These are phyloP conservation scores for Scylla paramamosain DNA, from an alignment of 1,140 invertebrate species.

Conservation along the genomic window DNA sequence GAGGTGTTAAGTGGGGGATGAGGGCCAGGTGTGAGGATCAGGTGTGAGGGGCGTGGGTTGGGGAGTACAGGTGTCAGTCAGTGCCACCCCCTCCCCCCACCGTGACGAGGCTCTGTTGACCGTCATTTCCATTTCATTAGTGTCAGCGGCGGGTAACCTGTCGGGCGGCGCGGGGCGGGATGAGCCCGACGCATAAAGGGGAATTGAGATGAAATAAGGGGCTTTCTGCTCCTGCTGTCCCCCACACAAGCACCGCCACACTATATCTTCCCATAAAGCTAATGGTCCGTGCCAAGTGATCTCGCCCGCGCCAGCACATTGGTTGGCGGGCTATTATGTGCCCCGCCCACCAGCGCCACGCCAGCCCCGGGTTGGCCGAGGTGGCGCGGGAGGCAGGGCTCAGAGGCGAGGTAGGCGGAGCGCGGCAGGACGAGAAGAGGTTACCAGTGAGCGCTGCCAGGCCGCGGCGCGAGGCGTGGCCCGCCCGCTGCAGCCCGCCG, in stretches of 20 bases:
- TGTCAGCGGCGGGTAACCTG: conserved; percentile 56
- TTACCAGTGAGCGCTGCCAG: conserved; percentile 66
- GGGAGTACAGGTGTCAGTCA: background rate
- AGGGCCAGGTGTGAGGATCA: background rate
- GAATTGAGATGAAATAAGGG: conserved; percentile 54
- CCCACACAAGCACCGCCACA: conserved; percentile 64
- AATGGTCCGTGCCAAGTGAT: conserved; percentile 71
- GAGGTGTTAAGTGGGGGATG: background rate
- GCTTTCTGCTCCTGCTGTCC: conserved; percentile 54
- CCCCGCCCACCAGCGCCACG: conserved; percentile 25
- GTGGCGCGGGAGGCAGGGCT: background rate
- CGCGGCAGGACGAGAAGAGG: conserved; percentile 39
- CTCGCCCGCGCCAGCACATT: conserved; percentile 49
- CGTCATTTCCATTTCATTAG: conserved; percentile 71
- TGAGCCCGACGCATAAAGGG: conserved; percentile 32
- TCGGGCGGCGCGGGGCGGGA: conserved; percentile 37
- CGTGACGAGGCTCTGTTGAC: conserved; percentile 39
- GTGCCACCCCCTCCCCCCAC: background rate
- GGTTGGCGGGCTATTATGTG: conserved; percentile 58
- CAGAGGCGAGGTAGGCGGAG: background rate
- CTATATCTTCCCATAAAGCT: conserved; percentile 71
- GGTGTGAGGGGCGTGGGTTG: background rate
- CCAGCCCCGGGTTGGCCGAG: background rate
- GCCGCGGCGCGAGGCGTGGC: conserved; percentile 23
- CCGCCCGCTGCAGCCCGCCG: background rate